These are phyloP conservation scores for Macaca fascicularis DNA, from an alignment of 2,113 vertebrate species.

Conservation along the genomic window DNA sequence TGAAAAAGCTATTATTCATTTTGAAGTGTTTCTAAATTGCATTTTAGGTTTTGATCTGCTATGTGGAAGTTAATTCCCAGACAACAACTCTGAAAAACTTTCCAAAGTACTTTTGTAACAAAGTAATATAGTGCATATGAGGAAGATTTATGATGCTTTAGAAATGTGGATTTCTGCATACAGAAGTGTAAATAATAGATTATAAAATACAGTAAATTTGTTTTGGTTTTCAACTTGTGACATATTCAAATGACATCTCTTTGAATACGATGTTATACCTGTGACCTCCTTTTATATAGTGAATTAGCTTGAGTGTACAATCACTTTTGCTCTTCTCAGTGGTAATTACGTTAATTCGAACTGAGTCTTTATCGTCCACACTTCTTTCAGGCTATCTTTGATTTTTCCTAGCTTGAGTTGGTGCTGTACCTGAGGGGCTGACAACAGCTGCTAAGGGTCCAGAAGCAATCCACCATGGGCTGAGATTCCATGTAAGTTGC, in stretches of 20 bases:
- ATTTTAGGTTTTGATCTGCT: background rate
- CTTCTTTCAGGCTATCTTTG: background rate
- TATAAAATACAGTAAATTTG: background rate
- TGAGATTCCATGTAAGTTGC: background rate
- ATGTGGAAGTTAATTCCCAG: background rate
- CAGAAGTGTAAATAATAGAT: background rate
- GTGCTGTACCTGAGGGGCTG: background rate
- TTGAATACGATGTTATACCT: background rate
- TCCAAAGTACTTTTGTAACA: background rate
- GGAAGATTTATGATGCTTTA: background rate
- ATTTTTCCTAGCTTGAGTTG: background rate
- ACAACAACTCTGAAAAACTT: background rate
- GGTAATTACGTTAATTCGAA: background rate
- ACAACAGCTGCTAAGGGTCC: background rate
- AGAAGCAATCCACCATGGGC: background rate
- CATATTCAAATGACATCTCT: background rate
- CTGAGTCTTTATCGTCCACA: background rate
- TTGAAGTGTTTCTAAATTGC: slow-evolving; percentile 5
- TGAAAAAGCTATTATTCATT: slow-evolving; percentile 6
- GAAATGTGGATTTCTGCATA: background rate
- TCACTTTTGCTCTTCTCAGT: background rate
- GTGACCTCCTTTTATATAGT: background rate
- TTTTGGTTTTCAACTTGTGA: background rate
- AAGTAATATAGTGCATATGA: background rate
- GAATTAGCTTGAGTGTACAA: background rate